These are phyloP conservation scores for Ciconia nigra DNA, from an alignment of 2,797 vertebrate genomes.

Conservation along the genomic window DNA sequence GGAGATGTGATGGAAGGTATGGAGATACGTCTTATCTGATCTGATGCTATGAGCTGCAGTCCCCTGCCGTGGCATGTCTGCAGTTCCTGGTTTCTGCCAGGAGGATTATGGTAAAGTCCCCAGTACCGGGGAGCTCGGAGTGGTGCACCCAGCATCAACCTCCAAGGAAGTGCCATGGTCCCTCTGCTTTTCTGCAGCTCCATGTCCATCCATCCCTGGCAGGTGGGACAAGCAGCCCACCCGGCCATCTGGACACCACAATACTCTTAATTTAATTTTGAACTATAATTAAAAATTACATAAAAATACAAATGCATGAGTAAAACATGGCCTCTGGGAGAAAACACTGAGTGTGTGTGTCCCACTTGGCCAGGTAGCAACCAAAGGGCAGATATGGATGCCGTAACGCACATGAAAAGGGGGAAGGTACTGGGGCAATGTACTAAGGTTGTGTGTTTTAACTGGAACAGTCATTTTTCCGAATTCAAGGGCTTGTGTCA, in stretches of 20 bases:
- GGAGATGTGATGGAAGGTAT: not conserved
- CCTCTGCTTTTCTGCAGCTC: not conserved
- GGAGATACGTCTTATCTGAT: not conserved
- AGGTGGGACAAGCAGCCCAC: not conserved
- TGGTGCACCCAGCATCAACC: not conserved
- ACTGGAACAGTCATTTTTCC: not conserved
- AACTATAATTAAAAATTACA: not conserved
- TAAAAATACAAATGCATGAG: not conserved
- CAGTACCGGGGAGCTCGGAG: fast-evolving
- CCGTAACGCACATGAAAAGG: too few species aligned
- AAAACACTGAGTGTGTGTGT: not conserved
- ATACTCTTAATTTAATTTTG: not conserved
- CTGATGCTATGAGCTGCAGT: too few species aligned
- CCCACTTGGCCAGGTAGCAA: not conserved
- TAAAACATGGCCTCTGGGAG: not conserved
- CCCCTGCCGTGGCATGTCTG: not conserved
- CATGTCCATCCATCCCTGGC: not conserved
- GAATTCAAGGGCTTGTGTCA: not conserved
- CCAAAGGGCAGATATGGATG: not conserved
- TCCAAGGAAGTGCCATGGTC: not conserved
- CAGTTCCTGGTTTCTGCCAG: not conserved
- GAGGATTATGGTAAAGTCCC: not conserved
- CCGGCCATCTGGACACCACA: not conserved
- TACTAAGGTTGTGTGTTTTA: not conserved
- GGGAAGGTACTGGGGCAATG: not conserved